Base-by-base conservation (phyloP, 2,113 vertebrate species). In the Notarius quadriscutis region DNA sequence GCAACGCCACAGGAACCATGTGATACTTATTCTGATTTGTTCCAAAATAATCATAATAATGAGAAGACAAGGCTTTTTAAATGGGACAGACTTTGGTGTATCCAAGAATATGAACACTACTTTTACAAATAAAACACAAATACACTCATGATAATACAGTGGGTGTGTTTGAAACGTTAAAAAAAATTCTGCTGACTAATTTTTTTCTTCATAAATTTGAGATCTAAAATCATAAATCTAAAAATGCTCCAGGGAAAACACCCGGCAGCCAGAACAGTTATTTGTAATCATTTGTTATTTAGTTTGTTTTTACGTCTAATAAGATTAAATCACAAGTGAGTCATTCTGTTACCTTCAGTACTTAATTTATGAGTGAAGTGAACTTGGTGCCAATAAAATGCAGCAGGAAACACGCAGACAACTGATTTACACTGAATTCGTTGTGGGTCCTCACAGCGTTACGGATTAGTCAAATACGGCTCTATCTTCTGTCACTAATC, bases 381-480 rank as follows among this genome's bases (percentile, higher is more conserved):
- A 22, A 5, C 25, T 65, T 34, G 8, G 0, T 41, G 30, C 1
- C 9, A 1, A 25, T 34, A 30, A 17, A 71, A 17, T 50, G 71
- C 41, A 48, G 34, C 41, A 50, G 69, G 30, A 72, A 72, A 18
- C 69, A 20, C 34, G n/a, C 48, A 79, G 25, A 27, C 11, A 5
- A 12, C 74, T n/a, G 50, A 50, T 77, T 77, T 77, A n/a, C 41
- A n/a, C 48, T 51, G 8, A n/a, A 50, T 12, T 0, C 18, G 18
- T 48, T 17, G 10, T 10, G 25, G 60, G 86, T 41, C 57, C 80
- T 84, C 50, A 51, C 15, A 7, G 57, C 34, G 78, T 7, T 9
- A 78, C 10, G 34, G 51, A 88, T 69, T 48, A 41, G 60, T 83
- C 82, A 87, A 34, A 20, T 25, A 48, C 34, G n/a, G 18, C 27